phyloP scores from a whole-genome alignment of 30 jellyfish, hydroid and myxozoan species.

The Cassiopea andromeda region DNA sequence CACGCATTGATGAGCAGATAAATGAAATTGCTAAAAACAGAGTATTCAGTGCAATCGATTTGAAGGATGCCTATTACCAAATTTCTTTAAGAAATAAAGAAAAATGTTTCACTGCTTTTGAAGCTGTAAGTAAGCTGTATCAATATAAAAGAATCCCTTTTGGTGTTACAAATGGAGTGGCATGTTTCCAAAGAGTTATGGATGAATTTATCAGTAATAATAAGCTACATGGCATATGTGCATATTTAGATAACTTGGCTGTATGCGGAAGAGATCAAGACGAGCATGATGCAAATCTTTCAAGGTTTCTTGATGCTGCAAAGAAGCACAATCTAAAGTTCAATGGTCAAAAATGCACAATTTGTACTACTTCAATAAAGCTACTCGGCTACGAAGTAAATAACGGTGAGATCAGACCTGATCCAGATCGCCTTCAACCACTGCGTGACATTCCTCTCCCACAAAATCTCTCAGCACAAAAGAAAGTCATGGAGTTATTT shows the following conservation, averaged over 20 bases:
- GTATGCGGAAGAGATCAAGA: constrained; percentile 68
- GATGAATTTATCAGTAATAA: constrained; percentile 12
- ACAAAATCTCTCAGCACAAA: constrained; percentile 20
- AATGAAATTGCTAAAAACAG: constrained; percentile 30
- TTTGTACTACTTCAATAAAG: constrained; percentile 25
- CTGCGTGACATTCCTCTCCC: constrained; percentile 58
- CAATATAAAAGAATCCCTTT: constrained; percentile 57
- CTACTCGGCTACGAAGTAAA: constrained; percentile 65
- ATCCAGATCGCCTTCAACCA: constrained; percentile 67
- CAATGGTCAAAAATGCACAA: constrained; percentile 36
- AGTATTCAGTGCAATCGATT: constrained; percentile 42
- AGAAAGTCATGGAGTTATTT: constrained; percentile 45
- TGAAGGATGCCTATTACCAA: constrained; percentile 66
- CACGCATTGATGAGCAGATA: constrained; percentile 14
- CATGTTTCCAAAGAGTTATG: constrained; percentile 56
- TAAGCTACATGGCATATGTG: constrained; percentile 23
- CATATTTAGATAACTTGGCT: constrained; percentile 59
- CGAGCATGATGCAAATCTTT: constrained; percentile 72
- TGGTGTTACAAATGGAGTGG: constrained; percentile 67
- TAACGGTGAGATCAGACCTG: constrained; percentile 70
- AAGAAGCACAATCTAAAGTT: constrained; percentile 44
- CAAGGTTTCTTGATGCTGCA: constrained; percentile 68
- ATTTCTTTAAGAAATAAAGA: constrained; percentile 6
- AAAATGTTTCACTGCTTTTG: constrained; percentile 44
- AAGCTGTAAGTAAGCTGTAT: constrained; percentile 35